Conservation (phyloP, 2,797 vertebrate species). For the Clarias laeviceps region DNA sequence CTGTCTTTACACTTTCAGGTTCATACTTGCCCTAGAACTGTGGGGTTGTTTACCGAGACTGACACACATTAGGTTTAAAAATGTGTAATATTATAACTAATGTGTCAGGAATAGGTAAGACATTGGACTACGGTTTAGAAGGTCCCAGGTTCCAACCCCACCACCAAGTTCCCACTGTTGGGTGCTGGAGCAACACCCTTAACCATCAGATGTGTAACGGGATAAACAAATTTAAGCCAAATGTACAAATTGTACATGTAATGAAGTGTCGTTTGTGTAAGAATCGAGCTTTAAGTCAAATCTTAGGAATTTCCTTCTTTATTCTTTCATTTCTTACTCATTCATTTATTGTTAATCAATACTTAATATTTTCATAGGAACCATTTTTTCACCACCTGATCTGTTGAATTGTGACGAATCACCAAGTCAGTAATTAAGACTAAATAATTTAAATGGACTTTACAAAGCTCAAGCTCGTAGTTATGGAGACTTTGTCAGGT, state of each 20-base stretch:
- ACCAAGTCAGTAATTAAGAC: neutral
- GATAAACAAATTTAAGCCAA: too few species aligned
- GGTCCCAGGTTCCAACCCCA: too few species aligned
- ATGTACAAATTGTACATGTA: too few species aligned
- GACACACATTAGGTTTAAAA: neutral
- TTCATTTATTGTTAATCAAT: neutral
- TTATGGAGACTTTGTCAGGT: neutral
- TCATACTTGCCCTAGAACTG: constrained; percentile 7
- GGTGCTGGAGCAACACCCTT: too few species aligned
- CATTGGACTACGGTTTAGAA: too few species aligned
- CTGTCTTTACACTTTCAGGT: neutral
- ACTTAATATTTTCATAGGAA: neutral
- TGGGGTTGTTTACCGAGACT: neutral
- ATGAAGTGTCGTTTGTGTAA: neutral
- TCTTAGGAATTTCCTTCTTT: neutral
- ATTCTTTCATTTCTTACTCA: neutral
- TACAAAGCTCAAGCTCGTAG: neutral
- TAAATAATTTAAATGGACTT: neutral
- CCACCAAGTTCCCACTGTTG: too few species aligned
- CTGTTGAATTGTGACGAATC: neutral
- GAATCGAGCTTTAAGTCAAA: neutral
- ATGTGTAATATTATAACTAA: too few species aligned
- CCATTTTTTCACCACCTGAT: neutral
- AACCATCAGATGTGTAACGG: too few species aligned
- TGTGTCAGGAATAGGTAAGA: too few species aligned